These are phyloP conservation scores for Mesopsocus fuscifrons DNA, from an alignment of 2,888 invertebrate species.

Conservation along the genomic window DNA sequence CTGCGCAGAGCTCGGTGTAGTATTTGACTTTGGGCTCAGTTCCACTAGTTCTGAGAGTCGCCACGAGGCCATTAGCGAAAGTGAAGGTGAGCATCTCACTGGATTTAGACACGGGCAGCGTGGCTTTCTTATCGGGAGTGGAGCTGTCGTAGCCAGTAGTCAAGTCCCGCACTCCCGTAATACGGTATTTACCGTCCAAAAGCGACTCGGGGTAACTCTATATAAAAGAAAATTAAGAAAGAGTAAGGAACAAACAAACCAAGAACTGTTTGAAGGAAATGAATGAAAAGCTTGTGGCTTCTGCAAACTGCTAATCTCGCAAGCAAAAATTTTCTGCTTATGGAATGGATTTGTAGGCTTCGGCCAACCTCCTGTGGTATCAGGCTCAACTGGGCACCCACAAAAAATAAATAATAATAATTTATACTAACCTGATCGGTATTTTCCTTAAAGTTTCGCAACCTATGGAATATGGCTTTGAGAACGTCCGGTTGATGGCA, in stretches of 20 bases:
- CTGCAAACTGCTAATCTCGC: constrained; percentile 18
- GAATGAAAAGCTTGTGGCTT: constrained; percentile 1
- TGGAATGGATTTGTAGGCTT: too few relatives aligned
- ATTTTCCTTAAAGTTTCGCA: constrained; percentile 50
- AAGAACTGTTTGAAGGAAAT: constrained; percentile 5
- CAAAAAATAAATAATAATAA: too few relatives aligned
- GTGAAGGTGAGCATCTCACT: constrained; percentile 90
- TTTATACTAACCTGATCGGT: constrained; percentile 38
- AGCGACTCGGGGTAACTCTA: constrained; percentile 54
- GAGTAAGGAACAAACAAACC: too few relatives aligned
- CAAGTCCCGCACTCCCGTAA: constrained; percentile 63
- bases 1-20: constrained; percentile 76
- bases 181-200: constrained; percentile 37
- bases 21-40: constrained; percentile 99
- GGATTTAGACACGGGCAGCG: constrained; percentile 42
- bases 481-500: constrained; percentile 56
- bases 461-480: constrained; percentile 54
- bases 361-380: too few relatives aligned
- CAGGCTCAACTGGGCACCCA: too few relatives aligned
- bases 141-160: constrained; percentile 70
- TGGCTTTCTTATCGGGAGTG: constrained; percentile 45
- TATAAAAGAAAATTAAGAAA: constrained; percentile 11
- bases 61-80: constrained; percentile 66
- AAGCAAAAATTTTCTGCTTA: constrained; percentile 9
- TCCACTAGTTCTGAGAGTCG: constrained; percentile 87